Conservation (phyloP, 2,888 invertebrate genomes). For the Kryphioiulus occultus region DNA sequence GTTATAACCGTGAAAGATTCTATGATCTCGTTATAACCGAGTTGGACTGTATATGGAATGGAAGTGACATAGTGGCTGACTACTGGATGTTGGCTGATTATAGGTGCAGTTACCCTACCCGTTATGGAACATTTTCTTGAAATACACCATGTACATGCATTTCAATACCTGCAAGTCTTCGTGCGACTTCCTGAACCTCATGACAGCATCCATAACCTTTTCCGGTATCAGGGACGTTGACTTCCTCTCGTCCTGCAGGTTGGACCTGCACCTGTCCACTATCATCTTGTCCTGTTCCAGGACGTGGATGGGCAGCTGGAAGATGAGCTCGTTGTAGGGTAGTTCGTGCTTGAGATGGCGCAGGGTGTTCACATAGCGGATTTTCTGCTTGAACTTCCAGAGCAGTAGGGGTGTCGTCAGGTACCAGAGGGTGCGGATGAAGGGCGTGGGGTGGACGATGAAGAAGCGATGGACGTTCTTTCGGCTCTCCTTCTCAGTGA, state of each 20-base stretch:
- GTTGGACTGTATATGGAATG: too few relatives aligned
- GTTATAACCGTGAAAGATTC: too few relatives aligned
- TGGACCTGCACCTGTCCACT: neutral
- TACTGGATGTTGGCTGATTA: too few relatives aligned
- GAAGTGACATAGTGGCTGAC: too few relatives aligned
- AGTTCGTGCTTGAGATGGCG: neutral
- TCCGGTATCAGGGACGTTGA: neutral
- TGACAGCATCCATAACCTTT: neutral
- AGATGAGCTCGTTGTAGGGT: neutral
- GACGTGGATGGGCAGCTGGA: neutral
- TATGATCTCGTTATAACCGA: too few relatives aligned
- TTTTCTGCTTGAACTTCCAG: neutral
- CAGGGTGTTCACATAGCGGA: neutral
- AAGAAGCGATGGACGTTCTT: neutral
- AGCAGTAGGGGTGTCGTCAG: neutral
- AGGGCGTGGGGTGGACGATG: constrained; percentile 6
- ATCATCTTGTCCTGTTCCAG: constrained; percentile 14
- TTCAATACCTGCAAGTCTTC: neutral
- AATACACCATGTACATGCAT: too few relatives aligned
- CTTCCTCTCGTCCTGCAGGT: neutral
- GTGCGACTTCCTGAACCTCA: neutral
- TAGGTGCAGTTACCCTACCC: too few relatives aligned
- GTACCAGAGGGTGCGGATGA: neutral
- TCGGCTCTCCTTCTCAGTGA: neutral
- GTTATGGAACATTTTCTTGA: too few relatives aligned